Conservation (phyloP, 2,888 invertebrate species). For the Acanthosepion lycidas region DNA sequence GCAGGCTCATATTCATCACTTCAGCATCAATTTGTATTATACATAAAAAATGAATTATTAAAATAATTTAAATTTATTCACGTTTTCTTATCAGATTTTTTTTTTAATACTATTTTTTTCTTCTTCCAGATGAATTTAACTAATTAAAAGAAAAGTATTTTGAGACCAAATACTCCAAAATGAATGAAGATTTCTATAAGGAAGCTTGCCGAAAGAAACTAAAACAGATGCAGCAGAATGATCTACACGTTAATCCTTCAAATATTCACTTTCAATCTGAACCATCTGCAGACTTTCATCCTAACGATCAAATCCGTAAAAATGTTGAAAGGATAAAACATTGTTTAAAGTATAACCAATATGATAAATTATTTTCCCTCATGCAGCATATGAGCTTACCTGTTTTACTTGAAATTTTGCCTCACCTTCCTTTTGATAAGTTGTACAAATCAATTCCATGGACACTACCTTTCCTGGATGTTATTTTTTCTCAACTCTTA, state of each 20-base stretch:
- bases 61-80: no score
- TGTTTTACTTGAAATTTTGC: constrained; percentile 80
- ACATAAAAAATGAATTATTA: no score
- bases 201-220: background rate
- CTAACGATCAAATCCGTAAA: background rate
- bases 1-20: no score
- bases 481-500: constrained; percentile 80
- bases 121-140: background rate
- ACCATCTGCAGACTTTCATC: background rate
- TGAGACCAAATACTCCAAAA: background rate
- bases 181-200: background rate
- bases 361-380: constrained; percentile 90
- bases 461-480: constrained; percentile 89
- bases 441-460: constrained; percentile 92
- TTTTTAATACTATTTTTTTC: background rate
- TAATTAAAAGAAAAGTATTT: background rate
- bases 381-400: constrained; percentile 86
- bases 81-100: background rate
- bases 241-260: background rate
- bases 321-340: background rate
- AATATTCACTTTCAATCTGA: background rate
- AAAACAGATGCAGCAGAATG: background rate
- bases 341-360: constrained; percentile 77
- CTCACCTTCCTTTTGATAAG: constrained; percentile 88
- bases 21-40: no score